Conservation (phyloP, 2,797 vertebrate species). For the Distichodus sexfasciatus region DNA sequence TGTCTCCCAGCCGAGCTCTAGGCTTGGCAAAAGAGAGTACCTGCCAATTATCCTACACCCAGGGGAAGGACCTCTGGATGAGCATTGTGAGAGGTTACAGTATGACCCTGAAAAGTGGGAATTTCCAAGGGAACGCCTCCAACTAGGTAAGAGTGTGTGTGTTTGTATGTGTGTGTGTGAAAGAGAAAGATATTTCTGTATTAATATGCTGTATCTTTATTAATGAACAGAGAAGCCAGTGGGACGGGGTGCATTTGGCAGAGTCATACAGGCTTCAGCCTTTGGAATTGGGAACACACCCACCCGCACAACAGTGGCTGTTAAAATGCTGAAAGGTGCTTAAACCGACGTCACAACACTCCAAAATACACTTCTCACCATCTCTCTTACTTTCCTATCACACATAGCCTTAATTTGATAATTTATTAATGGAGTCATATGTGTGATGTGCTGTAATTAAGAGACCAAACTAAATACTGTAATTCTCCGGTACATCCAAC, state of each 20-base stretch:
- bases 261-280: conserved; percentile 90
- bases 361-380: no score
- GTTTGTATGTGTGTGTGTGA: not conserved
- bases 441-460: no score
- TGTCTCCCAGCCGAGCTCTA: conserved; percentile 70
- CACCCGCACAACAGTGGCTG: conserved; percentile 86
- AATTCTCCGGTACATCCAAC: no score
- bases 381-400: no score
- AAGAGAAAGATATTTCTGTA: not conserved
- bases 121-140: conserved; percentile 88
- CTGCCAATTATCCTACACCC: conserved; percentile 90
- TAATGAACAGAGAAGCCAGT: conserved; percentile 77
- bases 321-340: conserved; percentile 97
- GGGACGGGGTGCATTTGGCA: conserved; percentile 90
- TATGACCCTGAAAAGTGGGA: conserved; percentile 93
- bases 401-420: no score
- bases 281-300: conserved; percentile 84
- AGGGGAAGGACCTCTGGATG: conserved; percentile 80
- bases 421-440: no score
- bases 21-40: conserved; percentile 79
- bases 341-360: not conserved
- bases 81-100: conserved; percentile 85
- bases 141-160: conserved; percentile 76
- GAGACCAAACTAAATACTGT: no score
- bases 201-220: not conserved